These are phyloP conservation scores for Chauna torquata DNA, from an alignment of 2,113 vertebrate genomes.

Conservation along the genomic window DNA sequence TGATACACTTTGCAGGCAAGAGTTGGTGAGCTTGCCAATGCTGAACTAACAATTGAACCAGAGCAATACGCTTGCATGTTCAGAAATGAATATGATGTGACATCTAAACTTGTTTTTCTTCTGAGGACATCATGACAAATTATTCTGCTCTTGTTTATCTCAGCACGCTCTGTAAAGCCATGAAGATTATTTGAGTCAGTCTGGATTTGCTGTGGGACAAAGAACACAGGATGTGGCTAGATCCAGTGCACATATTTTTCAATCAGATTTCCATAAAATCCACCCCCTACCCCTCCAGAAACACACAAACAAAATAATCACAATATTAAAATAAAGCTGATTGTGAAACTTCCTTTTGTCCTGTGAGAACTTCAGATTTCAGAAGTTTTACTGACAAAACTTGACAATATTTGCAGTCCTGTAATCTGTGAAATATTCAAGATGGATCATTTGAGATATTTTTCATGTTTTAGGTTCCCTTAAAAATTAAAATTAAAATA, in stretches of 20 bases:
- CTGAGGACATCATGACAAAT: not conserved
- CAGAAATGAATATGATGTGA: not conserved
- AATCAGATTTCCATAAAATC: constrained; percentile 8
- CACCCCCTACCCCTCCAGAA: not conserved
- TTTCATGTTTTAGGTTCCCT: not conserved
- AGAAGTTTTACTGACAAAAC: not conserved
- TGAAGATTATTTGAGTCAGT: not conserved
- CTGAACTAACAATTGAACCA: not conserved
- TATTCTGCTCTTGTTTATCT: not conserved
- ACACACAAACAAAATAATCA: not conserved
- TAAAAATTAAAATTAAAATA: not conserved
- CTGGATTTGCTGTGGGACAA: not conserved
- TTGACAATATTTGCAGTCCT: not conserved
- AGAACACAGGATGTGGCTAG: not conserved
- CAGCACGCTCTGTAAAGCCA: not conserved
- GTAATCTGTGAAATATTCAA: not conserved
- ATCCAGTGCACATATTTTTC: not conserved
- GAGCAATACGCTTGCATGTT: not conserved
- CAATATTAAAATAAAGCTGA: not conserved
- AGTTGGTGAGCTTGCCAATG: not conserved
- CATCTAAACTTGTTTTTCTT: not conserved
- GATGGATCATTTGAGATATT: not conserved
- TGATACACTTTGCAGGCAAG: not conserved
- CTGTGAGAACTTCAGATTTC: not conserved
- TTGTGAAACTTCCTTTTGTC: not conserved